Conservation (phyloP, 2,888 invertebrate genomes). For the Pachymerium ferrugineum region DNA sequence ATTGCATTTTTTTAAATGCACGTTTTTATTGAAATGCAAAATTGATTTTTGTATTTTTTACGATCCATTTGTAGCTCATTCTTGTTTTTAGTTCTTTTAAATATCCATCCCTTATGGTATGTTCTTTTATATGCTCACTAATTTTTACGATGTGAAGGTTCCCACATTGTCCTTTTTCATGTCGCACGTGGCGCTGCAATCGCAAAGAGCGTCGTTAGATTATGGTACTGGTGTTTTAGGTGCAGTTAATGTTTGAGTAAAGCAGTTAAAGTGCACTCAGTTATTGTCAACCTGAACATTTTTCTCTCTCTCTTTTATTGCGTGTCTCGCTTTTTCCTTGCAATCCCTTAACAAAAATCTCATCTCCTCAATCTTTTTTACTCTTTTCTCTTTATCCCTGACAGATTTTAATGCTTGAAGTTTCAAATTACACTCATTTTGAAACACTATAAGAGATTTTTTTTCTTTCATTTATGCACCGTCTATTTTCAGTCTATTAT, state of each 20-base stretch:
- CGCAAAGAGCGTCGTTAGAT: slow-evolving; percentile 18
- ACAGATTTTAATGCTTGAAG: not conserved
- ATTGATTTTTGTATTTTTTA: slow-evolving; percentile 20
- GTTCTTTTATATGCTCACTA: slow-evolving; percentile 22
- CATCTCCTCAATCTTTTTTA: not conserved
- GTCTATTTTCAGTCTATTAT: not conserved
- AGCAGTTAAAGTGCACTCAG: slow-evolving; percentile 27
- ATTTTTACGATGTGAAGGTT: slow-evolving; percentile 24
- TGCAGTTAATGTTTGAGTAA: slow-evolving; percentile 25
- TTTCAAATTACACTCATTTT: not conserved
- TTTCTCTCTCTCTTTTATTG: not conserved
- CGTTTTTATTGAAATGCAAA: not conserved
- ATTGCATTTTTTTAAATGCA: not conserved
- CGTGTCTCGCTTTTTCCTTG: slow-evolving; percentile 14
- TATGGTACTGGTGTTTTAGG: slow-evolving; percentile 17
- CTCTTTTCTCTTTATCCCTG: slow-evolving; percentile 1
- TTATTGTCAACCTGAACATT: slow-evolving; percentile 27
- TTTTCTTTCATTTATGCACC: not conserved
- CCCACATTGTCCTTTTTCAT: slow-evolving; percentile 12
- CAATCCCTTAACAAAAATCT: slow-evolving; percentile 4
- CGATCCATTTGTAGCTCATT: not conserved
- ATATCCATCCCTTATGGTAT: slow-evolving; percentile 8
- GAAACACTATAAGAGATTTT: not conserved
- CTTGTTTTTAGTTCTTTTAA: slow-evolving; percentile 2
- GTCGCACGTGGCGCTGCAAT: slow-evolving; percentile 19